These are phyloP conservation scores for Tetanocera ferruginea DNA, from an alignment of 2,888 invertebrate genomes.

Conservation along the genomic window DNA sequence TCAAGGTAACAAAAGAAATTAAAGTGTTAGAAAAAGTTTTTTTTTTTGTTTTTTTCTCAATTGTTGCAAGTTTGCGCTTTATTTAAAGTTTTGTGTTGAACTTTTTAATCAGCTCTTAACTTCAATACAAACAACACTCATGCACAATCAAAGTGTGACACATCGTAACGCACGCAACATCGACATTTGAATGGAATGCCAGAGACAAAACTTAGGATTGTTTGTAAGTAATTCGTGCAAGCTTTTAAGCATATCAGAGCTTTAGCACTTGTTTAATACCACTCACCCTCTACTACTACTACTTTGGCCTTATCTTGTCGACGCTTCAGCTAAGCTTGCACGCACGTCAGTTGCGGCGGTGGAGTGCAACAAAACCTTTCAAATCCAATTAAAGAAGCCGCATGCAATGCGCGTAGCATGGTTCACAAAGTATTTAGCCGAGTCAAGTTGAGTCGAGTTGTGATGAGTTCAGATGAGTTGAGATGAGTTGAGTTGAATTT, in stretches of 20 bases:
- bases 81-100: neutral
- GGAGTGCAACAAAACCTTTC: neutral
- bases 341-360: neutral
- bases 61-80: too few relatives aligned
- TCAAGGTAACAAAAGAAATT: too few relatives aligned
- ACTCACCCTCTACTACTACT: neutral
- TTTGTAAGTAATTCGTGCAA: neutral
- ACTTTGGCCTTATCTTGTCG: neutral
- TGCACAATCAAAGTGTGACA: neutral
- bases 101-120: constrained; percentile 5
- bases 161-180: neutral
- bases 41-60: too few relatives aligned
- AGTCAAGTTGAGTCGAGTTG: neutral
- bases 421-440: neutral
- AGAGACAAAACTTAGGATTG: neutral
- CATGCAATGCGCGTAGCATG: constrained; percentile 12
- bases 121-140: neutral
- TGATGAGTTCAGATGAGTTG: too few relatives aligned
- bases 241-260: too few relatives aligned
- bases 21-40: too few relatives aligned
- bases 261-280: neutral
- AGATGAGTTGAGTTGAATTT: too few relatives aligned
- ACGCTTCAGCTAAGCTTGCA: neutral
- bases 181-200: neutral
- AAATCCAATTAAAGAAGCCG: constrained; percentile 29